phyloP scores from a whole-genome alignment of 2,797 vertebrate genomes.

The Brachymystax lenok region DNA sequence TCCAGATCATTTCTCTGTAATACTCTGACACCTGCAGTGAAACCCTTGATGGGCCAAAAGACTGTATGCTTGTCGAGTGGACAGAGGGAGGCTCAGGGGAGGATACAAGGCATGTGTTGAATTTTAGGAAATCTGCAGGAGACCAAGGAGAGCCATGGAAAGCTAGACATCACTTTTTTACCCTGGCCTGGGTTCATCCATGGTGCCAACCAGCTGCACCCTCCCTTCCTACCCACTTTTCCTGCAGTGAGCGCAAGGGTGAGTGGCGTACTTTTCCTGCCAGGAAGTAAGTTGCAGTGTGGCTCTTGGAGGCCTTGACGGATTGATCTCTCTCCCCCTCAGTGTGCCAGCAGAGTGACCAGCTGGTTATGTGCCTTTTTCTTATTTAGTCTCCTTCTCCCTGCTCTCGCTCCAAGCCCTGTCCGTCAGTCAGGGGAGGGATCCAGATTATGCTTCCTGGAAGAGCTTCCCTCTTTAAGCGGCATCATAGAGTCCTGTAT shows the following conservation, averaged over 20 bases:
- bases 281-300: slow-evolving; percentile 67
- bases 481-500: neutral
- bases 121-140: slow-evolving; percentile 36
- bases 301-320: slow-evolving; percentile 74
- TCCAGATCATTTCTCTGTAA: slow-evolving; percentile 2
- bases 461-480: neutral
- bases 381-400: neutral
- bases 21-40: slow-evolving; percentile 13
- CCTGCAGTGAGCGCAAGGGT: slow-evolving; percentile 9
- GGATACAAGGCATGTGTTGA: slow-evolving; percentile 32
- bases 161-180: neutral
- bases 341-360: slow-evolving; percentile 12
- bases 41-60: slow-evolving; percentile 3
- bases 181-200: slow-evolving; percentile 18
- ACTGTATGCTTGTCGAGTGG: slow-evolving; percentile 26
- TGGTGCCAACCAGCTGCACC: slow-evolving; percentile 36
- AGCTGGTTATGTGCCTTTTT: neutral
- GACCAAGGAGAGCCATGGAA: neutral
- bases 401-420: too few species aligned
- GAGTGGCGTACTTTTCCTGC: slow-evolving; percentile 28
- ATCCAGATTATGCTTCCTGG: neutral
- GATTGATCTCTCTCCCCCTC: slow-evolving; percentile 62
- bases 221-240: neutral
- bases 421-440: too few species aligned
- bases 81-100: slow-evolving; percentile 39